Conservation (phyloP, 2,113 vertebrate species). For the Epinephelus cyanopodus region DNA sequence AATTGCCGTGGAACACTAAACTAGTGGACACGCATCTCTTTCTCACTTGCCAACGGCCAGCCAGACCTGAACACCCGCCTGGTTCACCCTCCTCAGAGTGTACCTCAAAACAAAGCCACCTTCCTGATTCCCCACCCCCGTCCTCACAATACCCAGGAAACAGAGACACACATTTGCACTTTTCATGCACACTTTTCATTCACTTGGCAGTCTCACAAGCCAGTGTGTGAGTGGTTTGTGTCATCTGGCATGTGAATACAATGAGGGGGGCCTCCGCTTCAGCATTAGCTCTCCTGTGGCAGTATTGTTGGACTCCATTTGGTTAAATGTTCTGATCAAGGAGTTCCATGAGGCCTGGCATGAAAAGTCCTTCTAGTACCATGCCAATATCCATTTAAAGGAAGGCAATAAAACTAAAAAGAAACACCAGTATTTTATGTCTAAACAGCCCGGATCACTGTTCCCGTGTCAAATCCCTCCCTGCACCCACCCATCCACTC, state of each 20-base stretch:
- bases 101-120: slow-evolving; percentile 28
- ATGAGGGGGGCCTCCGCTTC: not conserved
- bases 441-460: slow-evolving; percentile 7
- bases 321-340: not conserved
- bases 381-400: slow-evolving; percentile 13
- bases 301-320: slow-evolving; percentile 48
- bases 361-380: slow-evolving; percentile 13
- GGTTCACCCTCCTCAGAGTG: slow-evolving; percentile 3
- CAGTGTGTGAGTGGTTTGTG: slow-evolving; percentile 34
- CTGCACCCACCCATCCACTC: not conserved
- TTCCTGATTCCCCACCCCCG: not conserved
- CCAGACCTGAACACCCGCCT: not conserved
- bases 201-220: slow-evolving; percentile 24
- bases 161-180: slow-evolving; percentile 72
- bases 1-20: slow-evolving; percentile 95
- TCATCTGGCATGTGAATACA: slow-evolving; percentile 3
- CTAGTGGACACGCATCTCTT: slow-evolving; percentile 68
- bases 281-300: slow-evolving; percentile 33
- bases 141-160: slow-evolving; percentile 60
- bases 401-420: slow-evolving; percentile 3
- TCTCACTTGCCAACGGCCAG: slow-evolving; percentile 1
- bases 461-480: slow-evolving; percentile 6
- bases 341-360: slow-evolving; percentile 3
- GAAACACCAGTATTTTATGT: slow-evolving; percentile 12
- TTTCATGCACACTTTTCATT: slow-evolving; percentile 60